Evolutionary conservation across 2,888 invertebrate species (phyloP), one percentile per base, ranked within the genome.

Genomic region (Eremobia ochroleuca): DNA sequence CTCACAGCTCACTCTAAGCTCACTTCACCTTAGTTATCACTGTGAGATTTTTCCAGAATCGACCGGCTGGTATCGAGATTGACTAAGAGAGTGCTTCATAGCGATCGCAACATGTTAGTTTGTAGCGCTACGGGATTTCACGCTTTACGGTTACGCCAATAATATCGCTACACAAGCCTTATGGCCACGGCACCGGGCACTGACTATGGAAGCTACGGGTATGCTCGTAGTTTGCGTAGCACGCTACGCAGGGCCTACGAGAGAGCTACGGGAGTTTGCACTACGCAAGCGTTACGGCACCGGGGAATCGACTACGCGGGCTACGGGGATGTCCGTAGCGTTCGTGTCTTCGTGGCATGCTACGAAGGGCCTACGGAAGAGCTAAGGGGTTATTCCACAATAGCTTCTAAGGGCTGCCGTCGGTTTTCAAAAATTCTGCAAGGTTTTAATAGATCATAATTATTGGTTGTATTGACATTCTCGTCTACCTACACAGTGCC

Each of bases 381-480:
- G 5, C 43, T 43, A 25, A 2, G 28, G 21, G 8, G 4, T 58
- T 15, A 31, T 58, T 13, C 25, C n/a, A 66, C n/a, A 40, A 21
- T 31, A 15, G 31, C n/a, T 49, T 59, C 1, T 34, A n/a, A 37
- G 28, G 25, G 3, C 21, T 40, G 8, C 31, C 1, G 6, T 37
- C 37, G 9, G 2, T 61, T 55, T n/a, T 31, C 8, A 52, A 66
- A 79, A 43, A 52, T 31, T 43, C 6, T 15, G 0, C 25, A 52
- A 59, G 25, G 4, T 34, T 78, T 31, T 87, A 92, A 88, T 28
- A 67, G 28, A n/a, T 34, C 37, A 37, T 9, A 61, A 34, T 25
- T 25, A 46, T 46, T 55, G 31, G 2, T 43, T 68, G 37, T 55
- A 37, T 46, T 61, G 25, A 46, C 43, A 59, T 46, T 21, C 40